Evolutionary conservation across 2,797 vertebrate genomes (phyloP).

Genomic region (Smutsia gigantea): DNA sequence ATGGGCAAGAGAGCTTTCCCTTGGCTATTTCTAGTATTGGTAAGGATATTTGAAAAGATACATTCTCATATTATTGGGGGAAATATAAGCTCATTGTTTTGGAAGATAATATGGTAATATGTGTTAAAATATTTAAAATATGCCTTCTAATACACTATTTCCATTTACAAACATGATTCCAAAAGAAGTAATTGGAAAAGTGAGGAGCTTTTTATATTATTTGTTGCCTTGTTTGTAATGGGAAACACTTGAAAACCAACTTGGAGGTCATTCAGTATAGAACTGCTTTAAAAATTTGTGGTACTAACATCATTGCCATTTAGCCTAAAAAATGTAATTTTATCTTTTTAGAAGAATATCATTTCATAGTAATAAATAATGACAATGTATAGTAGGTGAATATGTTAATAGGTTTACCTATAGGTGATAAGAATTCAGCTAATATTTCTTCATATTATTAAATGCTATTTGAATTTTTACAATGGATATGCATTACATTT

Average conservation of each 20-base stretch:
- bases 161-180: background rate
- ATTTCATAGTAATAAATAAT: background rate
- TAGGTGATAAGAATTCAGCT: background rate
- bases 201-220: background rate
- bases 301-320: background rate
- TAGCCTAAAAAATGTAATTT: background rate
- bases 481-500: background rate
- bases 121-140: background rate
- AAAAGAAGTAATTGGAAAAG: background rate
- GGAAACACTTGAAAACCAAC: background rate
- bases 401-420: background rate
- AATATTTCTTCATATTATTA: background rate
- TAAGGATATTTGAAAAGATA: background rate
- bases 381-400: background rate
- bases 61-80: background rate
- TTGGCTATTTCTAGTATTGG: background rate
- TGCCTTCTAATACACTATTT: background rate
- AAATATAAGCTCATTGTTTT: background rate
- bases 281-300: background rate
- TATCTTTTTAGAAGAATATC: background rate
- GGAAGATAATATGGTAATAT: background rate
- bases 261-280: background rate
- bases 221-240: background rate
- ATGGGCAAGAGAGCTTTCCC: background rate
- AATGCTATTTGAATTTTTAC: background rate